Base-by-base conservation (phyloP, 2,113 vertebrate genomes). In the Phaethornis superciliosus region DNA sequence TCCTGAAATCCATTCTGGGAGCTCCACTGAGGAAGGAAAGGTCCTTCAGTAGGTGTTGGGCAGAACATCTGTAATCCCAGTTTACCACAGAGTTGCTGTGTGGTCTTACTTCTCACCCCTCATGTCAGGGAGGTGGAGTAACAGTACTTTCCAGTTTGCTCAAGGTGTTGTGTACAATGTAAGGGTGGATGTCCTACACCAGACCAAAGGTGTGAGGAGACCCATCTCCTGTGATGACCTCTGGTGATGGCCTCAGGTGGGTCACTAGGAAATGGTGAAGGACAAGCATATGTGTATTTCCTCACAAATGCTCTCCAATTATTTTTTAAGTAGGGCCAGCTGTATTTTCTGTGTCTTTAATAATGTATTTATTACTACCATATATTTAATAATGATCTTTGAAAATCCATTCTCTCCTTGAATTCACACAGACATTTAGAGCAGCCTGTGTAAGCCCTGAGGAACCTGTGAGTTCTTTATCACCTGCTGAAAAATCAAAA, bases 141-240 rank as follows among this genome's bases (percentile, higher is more conserved):
- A 26, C 6, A 28, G 13, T 33, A 27, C 27, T 62, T 47, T 60
- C 49, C 35, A 22, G 24, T 9, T n/a, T 54, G 46, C 63, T n/a
- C n/a, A 49, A 58, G 42, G 4, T 17, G 27, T 44, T 49, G 4
- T 12, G 11, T n/a, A 7, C 22, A 26, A 0, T 1, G 5, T 6
- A 51, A 51, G 11, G 3, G 7, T 46, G 28, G 18, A 24, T 30
- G 30, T 52, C 24, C 56, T 37, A 2, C 2, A 1, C 60, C 14
- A 27, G 33, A 30, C n/a, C 0, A 12, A 68, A 89, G 32, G 16
- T 46, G 44, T 14, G 13, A 22, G n/a, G 33, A 80, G n/a, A 8
- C 16, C 12, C 13, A 8, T 47, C 22, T 28, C 23, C 46, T 51
- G 35, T 13, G 8, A 24, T 26, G n/a, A 44, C 23, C 15, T 69